A percentile compares a stretch with the other conserved stretches of the same genome.
Conservation (phyloP, 2,113 vertebrate genomes). For the Argyrosomus japonicus region DNA sequence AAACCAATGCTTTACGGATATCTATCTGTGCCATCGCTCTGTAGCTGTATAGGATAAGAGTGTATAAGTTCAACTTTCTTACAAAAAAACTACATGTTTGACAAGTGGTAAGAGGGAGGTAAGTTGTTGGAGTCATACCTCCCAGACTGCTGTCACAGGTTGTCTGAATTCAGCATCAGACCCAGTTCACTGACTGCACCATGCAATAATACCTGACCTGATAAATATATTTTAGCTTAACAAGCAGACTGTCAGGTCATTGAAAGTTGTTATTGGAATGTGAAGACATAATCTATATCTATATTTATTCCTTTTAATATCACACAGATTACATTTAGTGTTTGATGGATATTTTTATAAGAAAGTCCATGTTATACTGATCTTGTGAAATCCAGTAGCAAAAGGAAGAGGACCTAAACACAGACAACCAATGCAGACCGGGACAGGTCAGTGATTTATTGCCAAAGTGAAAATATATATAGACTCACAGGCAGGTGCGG, state of each 20-base stretch:
- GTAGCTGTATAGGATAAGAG: neutral
- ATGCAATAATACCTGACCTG: neutral
- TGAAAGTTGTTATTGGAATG: neutral
- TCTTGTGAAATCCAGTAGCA: no score
- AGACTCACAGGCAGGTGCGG: no score
- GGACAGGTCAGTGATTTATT: no score
- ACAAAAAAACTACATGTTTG: neutral
- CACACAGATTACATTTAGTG: no score
- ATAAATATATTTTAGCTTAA: neutral
- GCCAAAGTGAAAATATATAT: no score
- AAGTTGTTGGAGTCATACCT: no score
- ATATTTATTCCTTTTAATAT: no score
- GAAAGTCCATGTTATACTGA: no score
- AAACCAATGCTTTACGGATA: slow-evolving; percentile 40
- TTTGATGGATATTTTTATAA: no score
- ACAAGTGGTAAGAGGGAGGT: neutral
- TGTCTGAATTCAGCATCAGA: neutral
- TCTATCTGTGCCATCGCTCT: slow-evolving; percentile 11
- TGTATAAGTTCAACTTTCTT: neutral
- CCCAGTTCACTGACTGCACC: neutral
- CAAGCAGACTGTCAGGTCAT: neutral
- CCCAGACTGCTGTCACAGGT: neutral
- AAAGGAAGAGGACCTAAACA: no score
- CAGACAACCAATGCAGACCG: no score
- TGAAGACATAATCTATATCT: no score